Evolutionary conservation across 2,113 vertebrate species (phyloP).

Genomic region (Opisthocomus hoazin): DNA sequence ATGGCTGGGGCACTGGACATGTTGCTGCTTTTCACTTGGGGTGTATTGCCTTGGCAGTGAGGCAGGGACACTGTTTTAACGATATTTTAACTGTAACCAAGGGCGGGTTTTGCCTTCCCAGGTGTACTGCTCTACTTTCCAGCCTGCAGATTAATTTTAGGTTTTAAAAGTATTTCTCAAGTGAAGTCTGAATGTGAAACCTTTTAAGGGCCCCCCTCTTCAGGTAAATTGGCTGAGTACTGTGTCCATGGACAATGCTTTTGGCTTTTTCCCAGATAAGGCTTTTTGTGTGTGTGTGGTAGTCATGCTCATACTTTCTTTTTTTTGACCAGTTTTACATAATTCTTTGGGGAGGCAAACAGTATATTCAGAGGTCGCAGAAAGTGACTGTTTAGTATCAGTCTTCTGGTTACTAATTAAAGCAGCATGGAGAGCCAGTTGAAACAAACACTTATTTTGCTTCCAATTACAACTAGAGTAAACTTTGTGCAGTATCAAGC

Average conservation of each 20-base stretch:
- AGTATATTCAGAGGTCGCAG: background rate
- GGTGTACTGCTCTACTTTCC: background rate
- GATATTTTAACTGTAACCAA: background rate
- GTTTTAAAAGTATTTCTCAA: background rate
- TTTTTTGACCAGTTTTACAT: background rate
- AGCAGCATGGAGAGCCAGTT: background rate
- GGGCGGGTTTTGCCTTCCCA: background rate
- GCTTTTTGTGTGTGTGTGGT: background rate
- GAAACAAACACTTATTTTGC: background rate
- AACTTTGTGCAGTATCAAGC: background rate
- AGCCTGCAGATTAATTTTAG: background rate
- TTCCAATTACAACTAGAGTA: background rate
- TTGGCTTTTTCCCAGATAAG: background rate
- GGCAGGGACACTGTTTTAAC: background rate
- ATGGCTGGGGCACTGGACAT: background rate
- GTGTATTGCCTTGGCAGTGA: background rate
- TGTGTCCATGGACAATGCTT: background rate
- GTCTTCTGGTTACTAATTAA: background rate
- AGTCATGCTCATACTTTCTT: background rate
- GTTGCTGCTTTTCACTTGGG: background rate
- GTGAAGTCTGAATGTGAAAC: background rate
- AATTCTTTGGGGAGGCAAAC: background rate
- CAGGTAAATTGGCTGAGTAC: background rate
- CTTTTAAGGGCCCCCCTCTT: background rate
- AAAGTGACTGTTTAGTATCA: background rate